Base-by-base conservation (phyloP, 1,140 invertebrate species). In the Leptestheria dahalacensis region DNA sequence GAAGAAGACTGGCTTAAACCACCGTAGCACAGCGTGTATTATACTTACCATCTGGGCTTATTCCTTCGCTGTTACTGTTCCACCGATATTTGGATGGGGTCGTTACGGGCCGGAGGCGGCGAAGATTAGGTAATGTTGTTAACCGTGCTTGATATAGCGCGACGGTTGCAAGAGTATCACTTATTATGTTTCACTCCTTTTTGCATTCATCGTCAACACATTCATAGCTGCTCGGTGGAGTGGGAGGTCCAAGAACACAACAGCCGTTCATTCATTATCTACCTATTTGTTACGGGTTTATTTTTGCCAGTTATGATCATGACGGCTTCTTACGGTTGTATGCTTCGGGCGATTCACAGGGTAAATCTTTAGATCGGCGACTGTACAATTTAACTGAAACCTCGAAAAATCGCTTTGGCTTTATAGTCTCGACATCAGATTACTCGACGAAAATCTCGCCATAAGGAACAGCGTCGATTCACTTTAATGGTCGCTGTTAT, bases 401-500 rank as follows among this genome's bases (percentile, higher is more conserved):
- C n/a, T n/a, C n/a, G n/a, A n/a, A n/a, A n/a, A n/a, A n/a, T n/a
- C n/a, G n/a, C n/a, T n/a, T n/a, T n/a, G n/a, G n/a, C n/a, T n/a
- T n/a, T n/a, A n/a, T n/a, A n/a, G n/a, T n/a, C n/a, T n/a, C n/a
- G n/a, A n/a, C n/a, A n/a, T n/a, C n/a, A n/a, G n/a, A n/a, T n/a
- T n/a, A n/a, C n/a, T n/a, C n/a, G n/a, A n/a, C 33, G 33, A 41
- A 15, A 15, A 41, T 41, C 33, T 15, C 33, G 33, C 6, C 15
- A 15, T 41, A 41, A 15, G 15, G 33, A 41, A 6, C 33, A 41
- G 15, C 33, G 33, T 41, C 73, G 75, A 61, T 77, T 84, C 0
- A 78, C 80, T 0, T 71, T 77, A 18, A 84, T 84, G 79, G 77
- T 84, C 0, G 75, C 78, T 25, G 65, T 82, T 2, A 84, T 86